phyloP scores from a whole-genome alignment of 2,888 invertebrate genomes.

The Dasypogon diadema region DNA sequence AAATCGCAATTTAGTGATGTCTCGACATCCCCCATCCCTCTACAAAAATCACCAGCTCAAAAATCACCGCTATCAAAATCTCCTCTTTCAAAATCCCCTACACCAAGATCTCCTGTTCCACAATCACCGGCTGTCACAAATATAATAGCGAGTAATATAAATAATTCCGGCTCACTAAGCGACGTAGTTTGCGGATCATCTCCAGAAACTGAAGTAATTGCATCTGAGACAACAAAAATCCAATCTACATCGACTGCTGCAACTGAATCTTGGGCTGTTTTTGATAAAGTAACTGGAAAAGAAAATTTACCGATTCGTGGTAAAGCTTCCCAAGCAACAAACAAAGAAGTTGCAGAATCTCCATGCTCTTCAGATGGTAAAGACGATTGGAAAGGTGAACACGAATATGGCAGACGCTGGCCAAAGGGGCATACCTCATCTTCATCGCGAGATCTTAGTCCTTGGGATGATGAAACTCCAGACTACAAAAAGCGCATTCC shows the following conservation, averaged over 20 bases:
- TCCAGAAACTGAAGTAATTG: slow-evolving; percentile 71
- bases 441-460: slow-evolving; percentile 81
- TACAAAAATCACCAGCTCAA: slow-evolving; percentile 62
- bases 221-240: slow-evolving; percentile 48
- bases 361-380: slow-evolving; percentile 85
- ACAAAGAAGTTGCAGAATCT: slow-evolving; percentile 71
- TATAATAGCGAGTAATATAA: slow-evolving; percentile 63
- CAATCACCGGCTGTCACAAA: slow-evolving; percentile 69
- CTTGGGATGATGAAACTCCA: slow-evolving; percentile 81
- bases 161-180: slow-evolving; percentile 74
- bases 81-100: slow-evolving; percentile 58
- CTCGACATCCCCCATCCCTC: slow-evolving; percentile 67
- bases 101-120: slow-evolving; percentile 58
- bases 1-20: slow-evolving; percentile 67
- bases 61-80: slow-evolving; percentile 61
- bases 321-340: slow-evolving; percentile 49
- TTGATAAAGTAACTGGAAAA: slow-evolving; percentile 68
- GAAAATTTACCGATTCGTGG: neutral
- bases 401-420: slow-evolving; percentile 70
- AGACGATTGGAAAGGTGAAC: slow-evolving; percentile 71
- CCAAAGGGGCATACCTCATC: slow-evolving; percentile 76
- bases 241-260: slow-evolving; percentile 56
- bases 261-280: slow-evolving; percentile 74
- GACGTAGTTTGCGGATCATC: slow-evolving; percentile 76
- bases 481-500: slow-evolving; percentile 70